Percentiles rank a stretch among this genome's conserved stretches.
Conservation (phyloP, 2,797 vertebrate species). For the Phoxinus dragarum region DNA sequence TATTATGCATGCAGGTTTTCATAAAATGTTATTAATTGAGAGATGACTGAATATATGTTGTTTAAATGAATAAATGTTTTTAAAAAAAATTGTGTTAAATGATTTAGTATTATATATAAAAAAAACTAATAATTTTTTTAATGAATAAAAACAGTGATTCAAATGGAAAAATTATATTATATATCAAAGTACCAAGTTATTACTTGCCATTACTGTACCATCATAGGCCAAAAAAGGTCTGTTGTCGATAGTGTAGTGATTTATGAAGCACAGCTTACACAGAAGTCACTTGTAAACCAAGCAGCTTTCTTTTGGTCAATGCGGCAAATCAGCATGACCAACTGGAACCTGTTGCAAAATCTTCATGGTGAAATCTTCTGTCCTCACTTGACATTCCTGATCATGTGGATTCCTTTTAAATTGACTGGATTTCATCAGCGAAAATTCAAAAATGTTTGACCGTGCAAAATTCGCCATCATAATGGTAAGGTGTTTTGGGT, state of each 20-base stretch:
- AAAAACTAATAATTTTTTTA: neutral
- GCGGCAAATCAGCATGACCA: neutral
- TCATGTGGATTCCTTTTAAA: neutral
- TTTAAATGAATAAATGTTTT: too few relatives aligned
- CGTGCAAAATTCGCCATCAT: neutral
- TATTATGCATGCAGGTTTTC: neutral
- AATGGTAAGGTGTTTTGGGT: slow-evolving; percentile 2
- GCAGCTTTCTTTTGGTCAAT: neutral
- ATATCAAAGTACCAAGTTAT: neutral
- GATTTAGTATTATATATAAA: too few relatives aligned
- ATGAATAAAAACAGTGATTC: neutral
- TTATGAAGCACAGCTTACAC: neutral
- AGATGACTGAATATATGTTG: neutral
- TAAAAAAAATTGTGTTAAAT: too few relatives aligned
- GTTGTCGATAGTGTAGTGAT: neutral
- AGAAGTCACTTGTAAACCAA: neutral
- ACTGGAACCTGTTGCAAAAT: neutral
- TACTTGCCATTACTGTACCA: too few relatives aligned
- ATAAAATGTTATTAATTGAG: neutral
- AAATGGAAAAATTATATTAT: neutral
- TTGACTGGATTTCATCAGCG: neutral
- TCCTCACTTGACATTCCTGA: neutral
- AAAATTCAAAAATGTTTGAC: neutral
- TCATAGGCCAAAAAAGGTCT: neutral
- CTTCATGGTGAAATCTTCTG: neutral